Base-by-base conservation (phyloP, 2,888 invertebrate genomes). In the Heteromyza rotundicornis region DNA sequence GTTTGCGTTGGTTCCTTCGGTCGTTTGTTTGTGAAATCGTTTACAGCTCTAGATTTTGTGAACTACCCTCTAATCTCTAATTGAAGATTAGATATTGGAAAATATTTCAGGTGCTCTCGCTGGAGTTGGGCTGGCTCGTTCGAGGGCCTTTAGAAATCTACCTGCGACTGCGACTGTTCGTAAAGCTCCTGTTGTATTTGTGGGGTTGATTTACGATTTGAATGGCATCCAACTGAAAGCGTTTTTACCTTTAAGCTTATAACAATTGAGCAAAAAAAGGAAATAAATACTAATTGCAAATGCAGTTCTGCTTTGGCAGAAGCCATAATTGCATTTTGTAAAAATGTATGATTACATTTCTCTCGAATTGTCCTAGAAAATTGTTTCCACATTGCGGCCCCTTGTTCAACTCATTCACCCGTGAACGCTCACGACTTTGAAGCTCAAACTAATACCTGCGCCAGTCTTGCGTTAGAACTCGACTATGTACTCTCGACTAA, bases 61-160 rank as follows among this genome's bases (percentile, higher is more conserved):
- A 63, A 51, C 49, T 16, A 40, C 62, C 55, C 65, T 65, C 73
- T 80, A 80, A 80, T 81, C 79, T 78, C 67, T 68, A 73, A 72
- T 74, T 78, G 66, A 63, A 79, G 80, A 80, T 80, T 76, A 81
- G 80, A 81, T 80, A 80, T n/a, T n/a, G n/a, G n/a, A n/a, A n/a
- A n/a, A n/a, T 78, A 73, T 63, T 63, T 32, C 68, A 60, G 67
- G 59, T 66, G 55, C 59, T 56, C 60, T 63, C 64, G 66, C 67
- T 70, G 64, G 68, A 64, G 64, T 66, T 72, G n/a, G n/a, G n/a
- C n/a, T n/a, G n/a, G n/a, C n/a, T n/a, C n/a, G n/a, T n/a, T n/a
- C n/a, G n/a, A n/a, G n/a, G n/a, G n/a, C n/a, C n/a, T n/a, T n/a
- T n/a, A n/a, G n/a, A n/a, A n/a, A n/a, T n/a, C n/a, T n/a, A n/a